Conservation (phyloP, 2,888 invertebrate species). For the Dermolepida albohirtum region DNA sequence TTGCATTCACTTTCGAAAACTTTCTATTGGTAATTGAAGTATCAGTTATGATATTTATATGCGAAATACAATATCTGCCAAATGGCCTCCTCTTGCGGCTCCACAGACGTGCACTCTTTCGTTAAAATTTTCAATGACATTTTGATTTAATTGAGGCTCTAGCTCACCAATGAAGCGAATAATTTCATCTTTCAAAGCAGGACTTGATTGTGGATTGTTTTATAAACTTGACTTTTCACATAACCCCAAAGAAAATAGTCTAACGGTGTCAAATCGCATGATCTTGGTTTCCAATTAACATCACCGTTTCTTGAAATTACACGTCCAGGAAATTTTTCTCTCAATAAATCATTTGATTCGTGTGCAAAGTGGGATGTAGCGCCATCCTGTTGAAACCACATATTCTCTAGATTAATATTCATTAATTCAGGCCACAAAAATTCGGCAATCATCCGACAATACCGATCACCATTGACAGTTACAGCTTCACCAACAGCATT, state of each 20-base stretch:
- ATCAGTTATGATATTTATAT: neutral
- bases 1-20: neutral
- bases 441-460: neutral
- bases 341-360: conserved; percentile 23
- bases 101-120: conserved; percentile 12
- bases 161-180: neutral
- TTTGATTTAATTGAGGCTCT: conserved; percentile 20
- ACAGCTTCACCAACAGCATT: neutral
- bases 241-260: conserved; percentile 14
- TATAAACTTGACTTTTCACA: conserved; percentile 20
- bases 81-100: conserved; percentile 14
- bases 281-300: conserved; percentile 13
- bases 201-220: conserved; percentile 16
- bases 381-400: neutral
- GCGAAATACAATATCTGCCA: conserved; percentile 16
- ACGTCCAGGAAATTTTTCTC: conserved; percentile 21
- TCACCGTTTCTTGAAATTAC: conserved; percentile 14
- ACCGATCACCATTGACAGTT: conserved; percentile 3
- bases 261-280: neutral
- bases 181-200: conserved; percentile 8
- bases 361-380: neutral
- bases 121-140: conserved; percentile 25
- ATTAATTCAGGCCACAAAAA: conserved; percentile 8
- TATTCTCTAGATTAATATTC: neutral
- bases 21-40: neutral